Evolutionary conservation across 2,888 invertebrate genomes (phyloP).

Genomic region (Drosophila niveifrons): DNA sequence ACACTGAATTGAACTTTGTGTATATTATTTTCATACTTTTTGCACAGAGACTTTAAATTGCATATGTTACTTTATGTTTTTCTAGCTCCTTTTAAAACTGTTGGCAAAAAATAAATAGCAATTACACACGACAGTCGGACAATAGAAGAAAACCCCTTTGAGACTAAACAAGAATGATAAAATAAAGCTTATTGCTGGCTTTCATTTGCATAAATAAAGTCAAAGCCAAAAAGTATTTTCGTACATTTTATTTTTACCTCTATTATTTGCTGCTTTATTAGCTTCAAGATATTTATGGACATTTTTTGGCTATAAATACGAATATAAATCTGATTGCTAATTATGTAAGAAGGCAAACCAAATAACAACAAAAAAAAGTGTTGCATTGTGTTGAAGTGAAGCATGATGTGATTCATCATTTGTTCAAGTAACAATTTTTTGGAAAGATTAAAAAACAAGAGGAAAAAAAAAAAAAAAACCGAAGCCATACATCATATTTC

Average conservation of each 20-base stretch:
- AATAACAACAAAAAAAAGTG: not conserved
- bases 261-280: not conserved
- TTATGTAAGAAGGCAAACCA: not conserved
- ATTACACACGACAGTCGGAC: not conserved
- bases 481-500: slow-evolving; percentile 25
- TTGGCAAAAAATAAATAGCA: not conserved
- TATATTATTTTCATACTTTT: no score
- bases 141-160: not conserved
- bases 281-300: not conserved
- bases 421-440: slow-evolving; percentile 5
- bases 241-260: not conserved
- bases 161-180: not conserved
- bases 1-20: slow-evolving; percentile 2
- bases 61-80: not conserved
- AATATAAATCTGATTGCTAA: slow-evolving; percentile 9
- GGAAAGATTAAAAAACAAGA: slow-evolving; percentile 6
- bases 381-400: slow-evolving; percentile 7
- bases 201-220: not conserved
- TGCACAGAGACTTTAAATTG: no score
- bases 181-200: not conserved
- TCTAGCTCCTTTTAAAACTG: not conserved
- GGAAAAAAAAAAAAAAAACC: not conserved
- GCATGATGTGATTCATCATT: slow-evolving; percentile 13
- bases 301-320: slow-evolving; percentile 5
- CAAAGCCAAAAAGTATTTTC: slow-evolving; percentile 1